Evolutionary conservation across 2,888 invertebrate genomes (phyloP).

Genomic region (Steinernema hermaphroditum): DNA sequence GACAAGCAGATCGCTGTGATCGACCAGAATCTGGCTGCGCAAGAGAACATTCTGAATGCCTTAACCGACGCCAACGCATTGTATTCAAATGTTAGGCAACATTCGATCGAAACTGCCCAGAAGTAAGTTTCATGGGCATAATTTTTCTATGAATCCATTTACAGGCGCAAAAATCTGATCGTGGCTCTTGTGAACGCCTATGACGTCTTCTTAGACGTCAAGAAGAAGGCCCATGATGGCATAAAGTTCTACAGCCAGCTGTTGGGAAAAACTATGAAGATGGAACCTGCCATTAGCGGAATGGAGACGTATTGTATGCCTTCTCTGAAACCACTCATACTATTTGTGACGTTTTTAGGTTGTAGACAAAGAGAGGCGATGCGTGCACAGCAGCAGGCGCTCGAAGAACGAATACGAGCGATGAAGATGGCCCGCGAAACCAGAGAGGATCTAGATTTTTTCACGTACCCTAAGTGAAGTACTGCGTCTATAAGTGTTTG

Average conservation of each 20-base stretch:
- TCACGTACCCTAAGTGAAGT: too few relatives aligned
- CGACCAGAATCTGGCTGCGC: slow-evolving; percentile 87
- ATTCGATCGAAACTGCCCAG: slow-evolving; percentile 35
- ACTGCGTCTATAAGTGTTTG: too few relatives aligned
- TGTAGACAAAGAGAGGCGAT: too few relatives aligned
- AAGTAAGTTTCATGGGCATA: slow-evolving; percentile 21
- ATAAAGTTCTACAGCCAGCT: slow-evolving; percentile 75
- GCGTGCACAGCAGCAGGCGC: too few relatives aligned
- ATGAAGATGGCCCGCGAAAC: too few relatives aligned
- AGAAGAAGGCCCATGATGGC: slow-evolving; percentile 86
- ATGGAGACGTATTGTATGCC: slow-evolving; percentile 39
- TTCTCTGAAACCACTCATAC: too few relatives aligned
- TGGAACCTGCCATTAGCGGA: slow-evolving; percentile 34
- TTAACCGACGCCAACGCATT: slow-evolving; percentile 81
- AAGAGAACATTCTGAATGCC: slow-evolving; percentile 86
- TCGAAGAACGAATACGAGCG: too few relatives aligned
- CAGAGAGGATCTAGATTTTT: too few relatives aligned
- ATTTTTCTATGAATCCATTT: slow-evolving; percentile 6
- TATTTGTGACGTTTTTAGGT: too few relatives aligned
- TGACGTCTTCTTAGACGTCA: slow-evolving; percentile 86
- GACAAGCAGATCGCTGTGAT: slow-evolving; percentile 75
- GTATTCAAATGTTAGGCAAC: slow-evolving; percentile 55
- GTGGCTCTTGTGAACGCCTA: slow-evolving; percentile 79
- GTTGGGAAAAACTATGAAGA: slow-evolving; percentile 32
- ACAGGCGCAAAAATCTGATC: slow-evolving; percentile 71